Conservation (phyloP, 2,888 invertebrate genomes). For the Deladenus siricidicola region DNA sequence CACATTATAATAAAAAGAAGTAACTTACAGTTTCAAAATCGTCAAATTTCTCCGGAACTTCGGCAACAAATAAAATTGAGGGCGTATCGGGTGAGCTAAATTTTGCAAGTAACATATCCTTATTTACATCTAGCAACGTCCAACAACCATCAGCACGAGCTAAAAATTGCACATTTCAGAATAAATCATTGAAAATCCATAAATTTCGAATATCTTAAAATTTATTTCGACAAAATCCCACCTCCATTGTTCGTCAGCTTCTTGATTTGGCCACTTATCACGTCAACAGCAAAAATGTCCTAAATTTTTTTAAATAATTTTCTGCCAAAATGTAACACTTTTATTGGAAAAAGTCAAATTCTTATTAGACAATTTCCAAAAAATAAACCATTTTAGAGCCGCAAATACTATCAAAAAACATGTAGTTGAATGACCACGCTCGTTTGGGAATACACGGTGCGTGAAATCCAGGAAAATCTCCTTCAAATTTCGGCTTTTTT, state of each 20-base stretch:
- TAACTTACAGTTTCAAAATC: neutral
- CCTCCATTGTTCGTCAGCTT: constrained; percentile 35
- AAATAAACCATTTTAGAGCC: constrained; percentile 26
- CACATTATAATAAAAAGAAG: too few species aligned
- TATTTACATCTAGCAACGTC: constrained; percentile 38
- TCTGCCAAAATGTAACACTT: neutral
- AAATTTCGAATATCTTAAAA: neutral
- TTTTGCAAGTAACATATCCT: constrained; percentile 35
- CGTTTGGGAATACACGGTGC: constrained; percentile 15
- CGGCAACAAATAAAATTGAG: constrained; percentile 31
- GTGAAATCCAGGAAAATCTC: constrained; percentile 26
- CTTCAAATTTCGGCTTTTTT: constrained; percentile 4
- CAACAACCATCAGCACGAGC: constrained; percentile 30
- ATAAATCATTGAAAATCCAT: too few species aligned
- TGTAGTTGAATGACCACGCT: constrained; percentile 34
- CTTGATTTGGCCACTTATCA: constrained; percentile 26
- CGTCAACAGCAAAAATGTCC: constrained; percentile 34
- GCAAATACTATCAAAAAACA: constrained; percentile 39
- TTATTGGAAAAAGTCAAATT: neutral
- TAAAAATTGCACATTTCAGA: neutral
- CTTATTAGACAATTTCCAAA: neutral
- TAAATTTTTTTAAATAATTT: constrained; percentile 9
- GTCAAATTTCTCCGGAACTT: neutral
- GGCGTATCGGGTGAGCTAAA: constrained; percentile 43
- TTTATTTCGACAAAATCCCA: neutral